A percentile compares a stretch with the other conserved stretches of the same genome.
Evolutionary conservation across 2,113 vertebrate genomes (phyloP).

Genomic region (Acinonyx jubatus): DNA sequence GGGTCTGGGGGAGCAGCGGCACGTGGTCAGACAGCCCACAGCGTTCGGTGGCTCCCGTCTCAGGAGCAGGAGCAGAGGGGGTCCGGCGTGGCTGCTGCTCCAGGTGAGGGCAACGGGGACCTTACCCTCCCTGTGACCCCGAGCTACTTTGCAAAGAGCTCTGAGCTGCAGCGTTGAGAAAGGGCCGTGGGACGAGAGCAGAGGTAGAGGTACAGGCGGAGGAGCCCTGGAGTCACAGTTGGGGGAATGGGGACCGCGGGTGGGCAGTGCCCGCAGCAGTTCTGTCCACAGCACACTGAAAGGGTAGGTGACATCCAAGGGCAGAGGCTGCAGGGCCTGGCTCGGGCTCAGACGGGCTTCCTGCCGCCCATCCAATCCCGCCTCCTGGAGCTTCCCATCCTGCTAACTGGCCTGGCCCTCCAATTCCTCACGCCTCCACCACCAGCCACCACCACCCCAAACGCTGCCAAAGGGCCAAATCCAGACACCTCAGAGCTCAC

Average conservation of each 20-base stretch:
- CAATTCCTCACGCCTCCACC: neutral
- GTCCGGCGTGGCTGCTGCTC: neutral
- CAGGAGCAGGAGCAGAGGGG: neutral
- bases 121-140: neutral
- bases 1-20: neutral
- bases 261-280: neutral
- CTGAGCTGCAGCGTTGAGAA: neutral
- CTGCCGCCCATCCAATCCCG: neutral
- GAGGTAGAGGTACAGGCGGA: neutral
- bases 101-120: neutral
- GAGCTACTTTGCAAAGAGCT: neutral
- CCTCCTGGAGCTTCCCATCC: neutral
- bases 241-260: accelerated
- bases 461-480: neutral
- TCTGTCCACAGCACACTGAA: neutral
- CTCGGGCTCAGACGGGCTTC: neutral
- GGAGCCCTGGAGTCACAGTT: neutral
- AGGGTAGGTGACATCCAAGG: neutral
- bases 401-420: neutral
- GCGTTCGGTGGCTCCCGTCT: neutral
- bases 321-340: neutral
- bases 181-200: neutral
- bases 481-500: neutral
- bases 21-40: neutral
- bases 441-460: neutral